Evolutionary conservation across 1,140 invertebrate species (phyloP).

Genomic region (Ceratosolen fusciceps): DNA sequence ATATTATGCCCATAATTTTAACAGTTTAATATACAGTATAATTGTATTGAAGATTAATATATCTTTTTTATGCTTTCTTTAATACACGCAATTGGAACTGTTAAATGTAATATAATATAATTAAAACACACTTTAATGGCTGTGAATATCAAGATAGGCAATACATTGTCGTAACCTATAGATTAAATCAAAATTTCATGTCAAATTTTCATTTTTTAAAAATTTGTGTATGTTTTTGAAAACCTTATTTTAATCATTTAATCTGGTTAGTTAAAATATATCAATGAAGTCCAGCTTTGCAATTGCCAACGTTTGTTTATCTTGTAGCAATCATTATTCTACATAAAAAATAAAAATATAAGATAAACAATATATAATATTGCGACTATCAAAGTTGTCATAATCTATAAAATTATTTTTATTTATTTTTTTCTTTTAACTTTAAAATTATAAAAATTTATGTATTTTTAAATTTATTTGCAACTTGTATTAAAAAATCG

Average conservation of each 20-base stretch:
- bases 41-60: slow-evolving; percentile 16
- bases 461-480: background rate
- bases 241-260: background rate
- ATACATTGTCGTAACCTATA: slow-evolving; percentile 57
- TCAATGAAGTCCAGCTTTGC: too few species aligned
- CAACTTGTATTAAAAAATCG: background rate
- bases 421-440: too few species aligned
- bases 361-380: too few species aligned
- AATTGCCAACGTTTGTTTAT: background rate
- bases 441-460: background rate
- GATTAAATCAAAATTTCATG: slow-evolving; percentile 57
- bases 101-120: slow-evolving; percentile 37
- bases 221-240: slow-evolving; percentile 4
- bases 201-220: background rate
- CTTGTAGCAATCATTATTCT: background rate
- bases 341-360: too few species aligned
- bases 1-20: background rate
- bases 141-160: slow-evolving; percentile 48
- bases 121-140: slow-evolving; percentile 34
- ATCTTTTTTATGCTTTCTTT: background rate
- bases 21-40: background rate
- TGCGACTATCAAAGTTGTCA: too few species aligned
- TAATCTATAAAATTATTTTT: too few species aligned
- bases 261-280: background rate
- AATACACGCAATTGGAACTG: too few species aligned